A percentile compares a stretch with the other conserved stretches of the same genome.
Evolutionary conservation across 2,888 invertebrate genomes (phyloP).

Genomic region (Helobdella robusta): DNA sequence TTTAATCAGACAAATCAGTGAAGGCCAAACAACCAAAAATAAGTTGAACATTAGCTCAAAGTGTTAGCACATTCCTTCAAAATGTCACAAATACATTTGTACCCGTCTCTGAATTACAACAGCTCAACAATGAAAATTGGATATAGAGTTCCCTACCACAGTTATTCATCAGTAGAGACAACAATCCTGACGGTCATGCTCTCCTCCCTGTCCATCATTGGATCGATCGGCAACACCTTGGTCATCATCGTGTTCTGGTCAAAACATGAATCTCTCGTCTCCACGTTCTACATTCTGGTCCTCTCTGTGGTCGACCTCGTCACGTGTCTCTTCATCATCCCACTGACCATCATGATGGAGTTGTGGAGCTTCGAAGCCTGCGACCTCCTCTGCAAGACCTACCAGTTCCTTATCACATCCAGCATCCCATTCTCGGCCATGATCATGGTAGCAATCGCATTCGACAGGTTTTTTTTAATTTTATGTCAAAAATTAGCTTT

Average conservation of each 20-base stretch:
- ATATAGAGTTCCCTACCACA: background rate
- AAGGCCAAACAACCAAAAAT: too few species aligned
- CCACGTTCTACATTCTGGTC: conserved; percentile 44
- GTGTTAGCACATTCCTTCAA: too few species aligned
- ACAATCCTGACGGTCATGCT: conserved; percentile 38
- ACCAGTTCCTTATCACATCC: conserved; percentile 42
- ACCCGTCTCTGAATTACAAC: too few species aligned
- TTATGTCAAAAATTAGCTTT: too few species aligned
- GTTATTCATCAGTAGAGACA: background rate
- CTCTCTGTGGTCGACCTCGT: conserved; percentile 44
- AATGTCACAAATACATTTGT: too few species aligned
- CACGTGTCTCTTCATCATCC: conserved; percentile 43
- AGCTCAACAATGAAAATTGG: background rate
- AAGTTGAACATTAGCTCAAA: too few species aligned
- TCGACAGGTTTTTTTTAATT: conserved; percentile 41
- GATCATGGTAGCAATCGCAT: conserved; percentile 40
- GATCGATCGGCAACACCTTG: conserved; percentile 43
- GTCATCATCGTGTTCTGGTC: conserved; percentile 45
- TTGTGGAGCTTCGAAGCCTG: conserved; percentile 38
- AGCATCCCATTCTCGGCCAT: conserved; percentile 44
- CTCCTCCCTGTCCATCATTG: conserved; percentile 40
- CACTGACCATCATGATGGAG: conserved; percentile 43
- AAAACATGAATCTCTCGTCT: conserved; percentile 42
- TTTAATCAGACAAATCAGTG: too few species aligned
- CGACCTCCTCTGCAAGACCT: conserved; percentile 38